Base-by-base conservation (phyloP, 30 jellyfish, hydroid and myxozoan species). In the Catostylus mosaicus region DNA sequence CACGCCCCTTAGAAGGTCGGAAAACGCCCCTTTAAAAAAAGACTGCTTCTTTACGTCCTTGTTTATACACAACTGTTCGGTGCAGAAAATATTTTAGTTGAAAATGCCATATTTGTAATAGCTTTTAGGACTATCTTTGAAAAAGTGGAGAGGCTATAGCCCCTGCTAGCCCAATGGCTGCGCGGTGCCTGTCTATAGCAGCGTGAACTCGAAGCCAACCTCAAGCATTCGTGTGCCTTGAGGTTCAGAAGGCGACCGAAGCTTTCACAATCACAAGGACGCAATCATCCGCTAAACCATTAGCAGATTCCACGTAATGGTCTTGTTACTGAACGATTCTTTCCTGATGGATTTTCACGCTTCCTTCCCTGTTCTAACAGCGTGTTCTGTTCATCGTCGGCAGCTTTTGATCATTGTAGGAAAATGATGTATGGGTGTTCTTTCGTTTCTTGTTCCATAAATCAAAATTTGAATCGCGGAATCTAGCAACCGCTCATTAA, bases 381-480 rank as follows among this genome's bases (percentile, higher is more conserved):
- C 47, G 27, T 30, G 76, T 12, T 24, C 76, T 9, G 51, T 65
- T 65, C 57, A 31, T 22, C 77, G 48, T 43, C 57, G 45, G 77
- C 24, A 50, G 63, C 63, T 50, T 50, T 50, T 50, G 63, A 50
- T 6, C 2, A 5, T 50, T 65, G 48, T 14, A 26, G 48, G 59
- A 50, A 65, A 26, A 6, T 37, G 54, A 30, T 50, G 63, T 16
- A 50, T 16, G 63, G 63, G 63, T 50, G 77, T 8, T 65, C 77
- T 43, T 11, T 10, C 14, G n/a, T 37, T 20, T 16, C 8, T 10
- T 27, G 11, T 22, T 65, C 77, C 32, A 65, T 65, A 65, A 65
- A 65, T 65, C 77, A 65, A 65, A 30, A 52, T 31, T 14, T 2
- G 63, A 10, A 50, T 4, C 2, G 19, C 20, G 63, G 63, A 50